phyloP scores from a whole-genome alignment of 2,797 vertebrate species.

The Nannoperca australis region DNA sequence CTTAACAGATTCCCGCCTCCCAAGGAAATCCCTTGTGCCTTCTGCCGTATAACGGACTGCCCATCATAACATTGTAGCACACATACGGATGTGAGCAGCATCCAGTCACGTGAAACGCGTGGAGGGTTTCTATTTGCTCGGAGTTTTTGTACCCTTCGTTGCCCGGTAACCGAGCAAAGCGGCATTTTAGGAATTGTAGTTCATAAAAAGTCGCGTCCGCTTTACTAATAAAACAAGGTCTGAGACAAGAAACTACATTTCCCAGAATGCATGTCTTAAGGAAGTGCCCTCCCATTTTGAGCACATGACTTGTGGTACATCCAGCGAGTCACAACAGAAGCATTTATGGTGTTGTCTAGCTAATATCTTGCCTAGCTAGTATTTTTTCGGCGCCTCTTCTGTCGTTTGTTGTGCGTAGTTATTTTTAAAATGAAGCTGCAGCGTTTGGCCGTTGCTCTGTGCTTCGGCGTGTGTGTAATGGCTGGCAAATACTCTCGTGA shows the following conservation, averaged over 20 bases:
- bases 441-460: conserved; percentile 62
- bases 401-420: neutral
- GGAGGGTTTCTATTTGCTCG: conserved; percentile 83
- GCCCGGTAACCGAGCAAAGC: conserved; percentile 44
- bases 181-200: conserved; percentile 78
- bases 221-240: accelerated
- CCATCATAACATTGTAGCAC: neutral
- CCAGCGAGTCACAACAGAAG: neutral
- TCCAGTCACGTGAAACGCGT: conserved; percentile 64
- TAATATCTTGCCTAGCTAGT: neutral
- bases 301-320: conserved; percentile 62
- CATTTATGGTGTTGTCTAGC: accelerated
- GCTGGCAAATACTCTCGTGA: conserved; percentile 92
- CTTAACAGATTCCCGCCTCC: too few species aligned
- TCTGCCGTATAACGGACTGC: neutral
- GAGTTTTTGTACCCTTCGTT: conserved; percentile 54
- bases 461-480: conserved; percentile 69
- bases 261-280: conserved; percentile 61
- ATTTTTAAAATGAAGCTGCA: conserved; percentile 59
- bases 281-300: conserved; percentile 28
- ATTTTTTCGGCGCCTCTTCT: neutral
- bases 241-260: conserved; percentile 61
- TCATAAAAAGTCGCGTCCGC: accelerated
- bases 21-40: neutral
- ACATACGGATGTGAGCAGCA: conserved; percentile 1